These are phyloP conservation scores for Trematomus loennbergii DNA, from an alignment of 2,113 vertebrate genomes.

Conservation along the genomic window DNA sequence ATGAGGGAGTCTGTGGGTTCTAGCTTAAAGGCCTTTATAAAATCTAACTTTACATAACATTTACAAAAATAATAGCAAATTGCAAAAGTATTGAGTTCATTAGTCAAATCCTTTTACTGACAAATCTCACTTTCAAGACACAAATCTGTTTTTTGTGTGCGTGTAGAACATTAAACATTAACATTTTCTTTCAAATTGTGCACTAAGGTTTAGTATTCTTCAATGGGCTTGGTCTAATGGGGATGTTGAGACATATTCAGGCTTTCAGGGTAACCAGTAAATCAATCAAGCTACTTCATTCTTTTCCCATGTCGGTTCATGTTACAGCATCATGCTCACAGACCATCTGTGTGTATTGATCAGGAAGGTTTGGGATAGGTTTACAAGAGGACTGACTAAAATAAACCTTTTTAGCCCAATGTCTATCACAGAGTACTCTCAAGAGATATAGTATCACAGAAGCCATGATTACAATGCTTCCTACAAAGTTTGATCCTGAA, in stretches of 20 bases:
- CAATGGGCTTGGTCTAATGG: slow-evolving; percentile 25
- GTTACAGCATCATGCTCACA: slow-evolving; percentile 69
- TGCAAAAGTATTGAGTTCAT: background rate
- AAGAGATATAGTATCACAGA: background rate
- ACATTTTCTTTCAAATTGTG: background rate
- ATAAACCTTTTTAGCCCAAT: slow-evolving; percentile 26
- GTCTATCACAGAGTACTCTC: background rate
- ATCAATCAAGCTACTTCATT: slow-evolving; percentile 74
- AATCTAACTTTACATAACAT: background rate
- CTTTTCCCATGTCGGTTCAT: slow-evolving; percentile 77
- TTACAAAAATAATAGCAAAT: background rate
- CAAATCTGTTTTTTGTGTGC: background rate
- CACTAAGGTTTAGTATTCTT: slow-evolving; percentile 16
- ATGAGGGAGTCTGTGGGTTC: background rate
- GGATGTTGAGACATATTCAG: slow-evolving; percentile 60
- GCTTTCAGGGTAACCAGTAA: slow-evolving; percentile 73
- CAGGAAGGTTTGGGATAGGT: slow-evolving; percentile 41
- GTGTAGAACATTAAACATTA: background rate
- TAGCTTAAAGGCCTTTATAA: background rate
- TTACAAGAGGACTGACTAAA: slow-evolving; percentile 52
- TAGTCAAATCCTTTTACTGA: background rate
- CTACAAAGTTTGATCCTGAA: background rate
- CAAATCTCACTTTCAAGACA: background rate
- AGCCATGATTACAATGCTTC: background rate
- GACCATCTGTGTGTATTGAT: slow-evolving; percentile 80